Base-by-base conservation (phyloP, 2,113 vertebrate species). In the Tiliqua scincoides region DNA sequence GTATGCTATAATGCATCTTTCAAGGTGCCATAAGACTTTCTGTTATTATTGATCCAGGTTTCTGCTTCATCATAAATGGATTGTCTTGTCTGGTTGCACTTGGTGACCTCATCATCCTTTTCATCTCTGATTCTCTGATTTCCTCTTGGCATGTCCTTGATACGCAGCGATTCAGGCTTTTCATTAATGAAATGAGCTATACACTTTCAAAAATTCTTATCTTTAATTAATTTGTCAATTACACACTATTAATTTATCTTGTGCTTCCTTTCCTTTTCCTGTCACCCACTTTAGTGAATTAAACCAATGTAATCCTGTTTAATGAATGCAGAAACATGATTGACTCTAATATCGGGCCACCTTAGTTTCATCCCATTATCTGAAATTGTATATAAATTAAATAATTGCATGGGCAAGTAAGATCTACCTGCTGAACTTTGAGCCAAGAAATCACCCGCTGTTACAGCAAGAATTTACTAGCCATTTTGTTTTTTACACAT, bases 211-310 rank as follows among this genome's bases (percentile, higher is more conserved):
- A 87, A 93, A 86, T 79, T 9, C 30, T 87, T 91, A 68, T 88
- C 62, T 80, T 27, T 86, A 91, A 91, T 78, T 89, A 89, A 85
- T 83, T 88, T 88, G 59, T 32, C 65, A 68, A 57, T 87, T 87
- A 52, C 83, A 83, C 3, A 32, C 4, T 17, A 87, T 70, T 89
- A 88, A 90, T 89, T 91, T 89, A 88, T 76, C 35, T 40, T 71
- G 30, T 0, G 87, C 54, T 15, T 88, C 35, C 61, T 54, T 88
- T 83, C 87, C 88, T 40, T 86, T 90, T 61, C 25, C 25, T 74
- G 54, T 72, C 83, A 72, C 25, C 0, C 1, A 30, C 73, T 89
- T n/a, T 21, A 79, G 52, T 82, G 77, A 87, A 83, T 62, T 85
- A 88, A 75, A 62, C 27, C 30, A 70, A 18, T 37, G 82, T 79